These are phyloP conservation scores for Sterrhoptilus dennistouni DNA, from an alignment of 2,113 vertebrate species.

Conservation along the genomic window DNA sequence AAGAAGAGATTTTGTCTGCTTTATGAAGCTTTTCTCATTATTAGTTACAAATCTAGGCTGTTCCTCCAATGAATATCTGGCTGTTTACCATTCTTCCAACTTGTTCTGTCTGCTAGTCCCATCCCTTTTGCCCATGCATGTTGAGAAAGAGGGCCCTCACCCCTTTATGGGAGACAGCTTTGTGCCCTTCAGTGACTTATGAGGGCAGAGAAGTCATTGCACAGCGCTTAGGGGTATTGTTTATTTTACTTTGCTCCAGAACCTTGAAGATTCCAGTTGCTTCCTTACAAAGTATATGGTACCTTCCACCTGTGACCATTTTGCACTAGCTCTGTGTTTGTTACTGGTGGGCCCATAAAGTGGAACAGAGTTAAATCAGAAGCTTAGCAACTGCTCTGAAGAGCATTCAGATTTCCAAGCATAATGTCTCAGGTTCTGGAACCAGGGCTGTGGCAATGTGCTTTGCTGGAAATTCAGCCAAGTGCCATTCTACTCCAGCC, in stretches of 20 bases:
- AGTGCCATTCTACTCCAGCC: background rate
- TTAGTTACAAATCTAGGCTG: background rate
- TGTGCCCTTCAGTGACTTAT: background rate
- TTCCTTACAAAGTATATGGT: background rate
- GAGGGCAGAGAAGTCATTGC: background rate
- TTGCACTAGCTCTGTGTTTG: background rate
- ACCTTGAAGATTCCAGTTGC: background rate
- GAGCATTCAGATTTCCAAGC: background rate
- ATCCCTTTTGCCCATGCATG: background rate
- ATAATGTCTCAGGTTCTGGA: background rate
- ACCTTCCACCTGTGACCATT: background rate
- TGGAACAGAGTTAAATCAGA: background rate
- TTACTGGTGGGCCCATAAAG: background rate
- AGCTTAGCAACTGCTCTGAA: background rate
- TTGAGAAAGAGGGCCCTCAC: background rate
- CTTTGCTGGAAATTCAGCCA: background rate
- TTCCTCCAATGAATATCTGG: background rate
- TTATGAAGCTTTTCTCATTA: background rate
- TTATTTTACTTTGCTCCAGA: background rate
- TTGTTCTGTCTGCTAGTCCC: background rate
- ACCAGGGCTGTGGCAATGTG: background rate
- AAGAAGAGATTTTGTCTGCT: background rate
- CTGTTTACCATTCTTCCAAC: background rate
- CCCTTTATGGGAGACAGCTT: background rate
- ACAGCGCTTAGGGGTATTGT: background rate